These are phyloP conservation scores for Eleutherodactylus coqui DNA, from an alignment of 2,797 vertebrate genomes.

Conservation along the genomic window DNA sequence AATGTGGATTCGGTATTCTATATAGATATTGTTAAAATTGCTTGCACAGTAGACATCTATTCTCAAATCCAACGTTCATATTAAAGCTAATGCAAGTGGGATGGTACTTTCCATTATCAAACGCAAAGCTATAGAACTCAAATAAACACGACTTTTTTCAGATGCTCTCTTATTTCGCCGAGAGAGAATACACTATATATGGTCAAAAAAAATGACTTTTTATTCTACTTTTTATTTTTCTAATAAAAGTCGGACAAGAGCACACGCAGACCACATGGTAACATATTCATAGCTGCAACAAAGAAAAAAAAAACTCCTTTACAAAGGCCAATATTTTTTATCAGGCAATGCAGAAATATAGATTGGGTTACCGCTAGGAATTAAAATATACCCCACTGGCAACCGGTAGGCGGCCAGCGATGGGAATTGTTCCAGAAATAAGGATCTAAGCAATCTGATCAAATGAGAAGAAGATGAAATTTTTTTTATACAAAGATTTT, in stretches of 20 bases:
- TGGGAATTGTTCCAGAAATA: slow-evolving; percentile 64
- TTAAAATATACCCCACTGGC: slow-evolving; percentile 64
- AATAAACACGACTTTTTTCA: slow-evolving; percentile 35
- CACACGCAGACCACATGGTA: slow-evolving; percentile 56
- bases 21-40: neutral
- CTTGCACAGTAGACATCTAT: slow-evolving; percentile 1
- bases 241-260: slow-evolving; percentile 54
- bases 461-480: slow-evolving; percentile 60
- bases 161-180: slow-evolving; percentile 22
- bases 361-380: slow-evolving; percentile 61
- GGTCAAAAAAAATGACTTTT: slow-evolving; percentile 53
- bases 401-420: slow-evolving; percentile 62
- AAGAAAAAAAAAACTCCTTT: slow-evolving; percentile 57
- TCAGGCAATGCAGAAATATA: slow-evolving; percentile 59
- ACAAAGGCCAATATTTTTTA: slow-evolving; percentile 60
- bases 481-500: slow-evolving; percentile 63
- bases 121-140: slow-evolving; percentile 30
- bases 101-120: slow-evolving; percentile 37
- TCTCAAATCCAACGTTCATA: neutral
- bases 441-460: slow-evolving; percentile 62
- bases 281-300: slow-evolving; percentile 62
- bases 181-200: slow-evolving; percentile 44
- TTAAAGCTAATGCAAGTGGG: slow-evolving; percentile 14
- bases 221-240: slow-evolving; percentile 42
- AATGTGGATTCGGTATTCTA: neutral